Percentiles rank a stretch among this genome's conserved stretches.
These are phyloP conservation scores for Mamestra brassicae DNA, from an alignment of 2,888 invertebrate species.

Conservation along the genomic window DNA sequence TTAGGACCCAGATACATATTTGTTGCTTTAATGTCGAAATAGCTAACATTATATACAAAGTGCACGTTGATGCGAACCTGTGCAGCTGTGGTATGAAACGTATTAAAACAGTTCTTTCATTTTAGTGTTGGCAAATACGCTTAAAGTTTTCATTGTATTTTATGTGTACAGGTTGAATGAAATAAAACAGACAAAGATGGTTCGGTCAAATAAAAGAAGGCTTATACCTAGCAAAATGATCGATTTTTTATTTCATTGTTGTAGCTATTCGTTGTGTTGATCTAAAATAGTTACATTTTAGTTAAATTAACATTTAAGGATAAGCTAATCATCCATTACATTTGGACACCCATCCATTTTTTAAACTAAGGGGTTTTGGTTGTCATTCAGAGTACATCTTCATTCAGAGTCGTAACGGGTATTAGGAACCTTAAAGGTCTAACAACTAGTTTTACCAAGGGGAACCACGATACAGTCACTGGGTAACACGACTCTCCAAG, in stretches of 20 bases:
- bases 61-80: neutral
- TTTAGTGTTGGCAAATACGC: conserved; percentile 1
- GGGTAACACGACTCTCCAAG: too few species aligned
- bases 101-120: conserved; percentile 17
- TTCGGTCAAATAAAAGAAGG: conserved; percentile 9
- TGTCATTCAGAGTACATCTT: too few species aligned
- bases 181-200: conserved; percentile 15
- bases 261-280: neutral
- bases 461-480: too few species aligned
- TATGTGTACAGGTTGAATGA: conserved; percentile 1
- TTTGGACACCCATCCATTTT: too few species aligned
- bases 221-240: neutral
- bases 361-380: too few species aligned
- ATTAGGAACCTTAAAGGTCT: too few species aligned
- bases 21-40: conserved; percentile 30
- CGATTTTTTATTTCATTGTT: conserved; percentile 5
- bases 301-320: too few species aligned
- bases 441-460: too few species aligned
- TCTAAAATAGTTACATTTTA: neutral
- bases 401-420: too few species aligned
- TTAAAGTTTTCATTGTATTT: conserved; percentile 24
- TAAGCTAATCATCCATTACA: too few species aligned
- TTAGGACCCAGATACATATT: conserved; percentile 49
- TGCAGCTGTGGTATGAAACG: conserved; percentile 10
- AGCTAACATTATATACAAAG: conserved; percentile 12